These are phyloP conservation scores for Perithous albicinctus DNA, from an alignment of 2,888 invertebrate species.

Conservation along the genomic window DNA sequence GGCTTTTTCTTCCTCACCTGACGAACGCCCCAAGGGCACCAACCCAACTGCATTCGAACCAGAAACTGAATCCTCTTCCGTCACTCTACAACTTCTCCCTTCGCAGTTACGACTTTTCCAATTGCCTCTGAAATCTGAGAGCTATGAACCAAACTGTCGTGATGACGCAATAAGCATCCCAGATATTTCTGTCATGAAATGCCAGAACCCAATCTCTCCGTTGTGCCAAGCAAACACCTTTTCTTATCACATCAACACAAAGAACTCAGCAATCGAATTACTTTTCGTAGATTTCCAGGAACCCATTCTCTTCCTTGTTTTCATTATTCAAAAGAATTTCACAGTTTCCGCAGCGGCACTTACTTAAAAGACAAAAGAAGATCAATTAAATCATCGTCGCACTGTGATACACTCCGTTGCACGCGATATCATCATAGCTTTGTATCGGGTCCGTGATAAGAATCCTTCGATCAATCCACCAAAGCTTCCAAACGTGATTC, in stretches of 20 bases:
- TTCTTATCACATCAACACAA: conserved; percentile 49
- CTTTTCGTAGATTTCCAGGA: conserved; percentile 23
- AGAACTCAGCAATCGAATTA: conserved; percentile 21
- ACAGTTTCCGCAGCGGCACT: conserved; percentile 25
- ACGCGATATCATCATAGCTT: background rate
- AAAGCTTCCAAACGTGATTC: background rate
- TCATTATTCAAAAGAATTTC: conserved; percentile 46
- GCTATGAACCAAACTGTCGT: background rate
- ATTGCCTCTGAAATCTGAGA: background rate
- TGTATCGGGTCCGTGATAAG: conserved; percentile 23
- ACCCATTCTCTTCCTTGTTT: conserved; percentile 49
- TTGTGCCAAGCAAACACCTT: conserved; percentile 12
- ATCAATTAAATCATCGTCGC: conserved; percentile 22
- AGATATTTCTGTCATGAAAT: background rate
- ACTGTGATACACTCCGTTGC: background rate
- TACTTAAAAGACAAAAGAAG: background rate
- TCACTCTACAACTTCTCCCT: conserved; percentile 1
- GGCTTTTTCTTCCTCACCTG: conserved; percentile 72
- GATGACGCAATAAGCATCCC: background rate
- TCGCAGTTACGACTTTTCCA: background rate
- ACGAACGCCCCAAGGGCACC: conserved; percentile 75
- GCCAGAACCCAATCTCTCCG: background rate
- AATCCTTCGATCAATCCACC: conserved; percentile 7
- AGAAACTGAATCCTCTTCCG: background rate
- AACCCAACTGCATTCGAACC: conserved; percentile 52